Evolutionary conservation across 2,888 invertebrate species (phyloP).

Genomic region (Sarcophaga rosellei): DNA sequence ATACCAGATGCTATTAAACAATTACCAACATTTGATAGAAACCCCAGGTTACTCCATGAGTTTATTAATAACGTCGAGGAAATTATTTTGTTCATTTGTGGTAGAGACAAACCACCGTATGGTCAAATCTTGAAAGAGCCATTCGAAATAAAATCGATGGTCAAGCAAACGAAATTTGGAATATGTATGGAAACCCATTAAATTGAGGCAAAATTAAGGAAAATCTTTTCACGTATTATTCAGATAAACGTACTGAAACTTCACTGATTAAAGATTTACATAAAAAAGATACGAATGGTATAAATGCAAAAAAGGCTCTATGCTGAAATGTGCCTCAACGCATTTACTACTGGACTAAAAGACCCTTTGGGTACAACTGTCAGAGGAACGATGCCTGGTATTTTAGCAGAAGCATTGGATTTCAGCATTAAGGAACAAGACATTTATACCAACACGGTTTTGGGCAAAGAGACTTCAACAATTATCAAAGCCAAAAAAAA

Average conservation of each 20-base stretch:
- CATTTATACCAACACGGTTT: too few species aligned
- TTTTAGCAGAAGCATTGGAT: conserved; percentile 54
- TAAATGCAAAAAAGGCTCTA: conserved; percentile 25
- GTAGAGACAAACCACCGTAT: conserved; percentile 6
- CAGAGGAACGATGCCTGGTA: conserved; percentile 68
- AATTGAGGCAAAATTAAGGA: conserved; percentile 48
- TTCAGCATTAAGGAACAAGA: conserved; percentile 69
- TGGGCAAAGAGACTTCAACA: too few species aligned
- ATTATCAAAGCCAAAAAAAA: too few species aligned
- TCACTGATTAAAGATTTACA: conserved; percentile 60
- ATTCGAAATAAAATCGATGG: conserved; percentile 25
- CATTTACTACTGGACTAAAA: conserved; percentile 65
- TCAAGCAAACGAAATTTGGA: conserved; percentile 15
- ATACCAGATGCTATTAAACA: conserved; percentile 31
- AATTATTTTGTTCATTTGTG: conserved; percentile 14
- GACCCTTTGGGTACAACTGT: conserved; percentile 70
- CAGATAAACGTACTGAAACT: conserved; percentile 64
- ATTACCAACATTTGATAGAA: conserved; percentile 29
- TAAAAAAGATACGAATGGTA: conserved; percentile 8
- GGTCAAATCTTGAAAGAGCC: not conserved
- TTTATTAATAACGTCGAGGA: too few species aligned
- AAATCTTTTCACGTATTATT: conserved; percentile 65
- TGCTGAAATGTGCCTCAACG: conserved; percentile 51
- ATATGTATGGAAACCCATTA: not conserved
- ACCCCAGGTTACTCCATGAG: conserved; percentile 18